Evolutionary conservation across 23 tunicate species (phyloP).

Genomic region (Diplosoma virens): DNA sequence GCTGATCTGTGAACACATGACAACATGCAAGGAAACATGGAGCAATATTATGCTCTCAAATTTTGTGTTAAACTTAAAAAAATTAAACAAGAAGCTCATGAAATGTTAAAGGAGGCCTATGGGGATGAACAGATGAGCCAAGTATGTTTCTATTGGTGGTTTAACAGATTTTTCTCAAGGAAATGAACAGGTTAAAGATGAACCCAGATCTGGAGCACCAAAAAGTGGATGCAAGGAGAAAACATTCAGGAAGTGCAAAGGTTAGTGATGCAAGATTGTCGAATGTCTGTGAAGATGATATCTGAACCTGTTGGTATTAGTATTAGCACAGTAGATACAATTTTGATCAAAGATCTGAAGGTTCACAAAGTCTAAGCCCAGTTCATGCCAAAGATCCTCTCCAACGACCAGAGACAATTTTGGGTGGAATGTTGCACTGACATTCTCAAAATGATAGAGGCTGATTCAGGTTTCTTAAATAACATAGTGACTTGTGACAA

Average conservation of each 20-base stretch:
- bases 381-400: constrained; percentile 18
- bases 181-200: constrained; percentile 14
- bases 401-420: constrained; percentile 12
- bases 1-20: too few species aligned
- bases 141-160: constrained; percentile 14
- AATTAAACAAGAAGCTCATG: neutral
- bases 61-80: too few species aligned
- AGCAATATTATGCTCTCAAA: too few species aligned
- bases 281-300: constrained; percentile 3
- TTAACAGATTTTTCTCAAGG: constrained; percentile 14
- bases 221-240: constrained; percentile 19
- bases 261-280: constrained; percentile 10
- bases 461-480: neutral
- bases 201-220: constrained; percentile 25
- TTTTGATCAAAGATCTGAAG: constrained; percentile 12
- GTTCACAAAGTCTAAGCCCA: constrained; percentile 8
- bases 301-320: constrained; percentile 19
- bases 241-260: constrained; percentile 22
- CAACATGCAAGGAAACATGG: too few species aligned
- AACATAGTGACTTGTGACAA: constrained; percentile 16
- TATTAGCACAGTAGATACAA: constrained; percentile 16
- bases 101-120: constrained; percentile 8
- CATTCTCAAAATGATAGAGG: constrained; percentile 11
- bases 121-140: constrained; percentile 20
- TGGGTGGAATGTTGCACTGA: constrained; percentile 5